phyloP scores from a whole-genome alignment of 2,113 vertebrate genomes.

The Pomatostomus ruficeps region DNA sequence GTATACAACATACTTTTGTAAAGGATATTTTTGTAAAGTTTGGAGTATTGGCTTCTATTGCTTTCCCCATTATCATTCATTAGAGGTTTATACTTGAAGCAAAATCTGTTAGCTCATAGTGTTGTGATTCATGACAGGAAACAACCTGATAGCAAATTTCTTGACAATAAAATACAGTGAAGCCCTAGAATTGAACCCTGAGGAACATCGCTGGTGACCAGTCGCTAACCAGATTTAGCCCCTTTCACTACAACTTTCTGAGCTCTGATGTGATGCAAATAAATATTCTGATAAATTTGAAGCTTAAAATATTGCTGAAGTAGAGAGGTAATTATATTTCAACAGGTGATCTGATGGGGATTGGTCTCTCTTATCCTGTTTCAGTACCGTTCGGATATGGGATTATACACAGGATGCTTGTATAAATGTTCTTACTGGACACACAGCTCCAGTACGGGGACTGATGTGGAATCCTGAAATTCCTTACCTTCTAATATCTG shows the following conservation, averaged over 20 bases:
- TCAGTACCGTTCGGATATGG: slow-evolving; percentile 94
- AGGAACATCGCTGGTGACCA: background rate
- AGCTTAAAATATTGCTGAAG: background rate
- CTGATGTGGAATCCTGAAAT: slow-evolving; percentile 97
- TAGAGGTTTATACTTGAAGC: background rate
- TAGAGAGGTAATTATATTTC: background rate
- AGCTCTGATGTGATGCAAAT: background rate
- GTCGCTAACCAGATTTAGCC: background rate
- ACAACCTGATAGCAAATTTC: background rate
- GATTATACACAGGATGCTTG: slow-evolving; percentile 97
- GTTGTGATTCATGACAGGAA: background rate
- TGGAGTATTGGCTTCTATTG: background rate
- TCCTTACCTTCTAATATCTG: slow-evolving; percentile 92
- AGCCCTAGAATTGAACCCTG: background rate
- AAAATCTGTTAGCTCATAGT: background rate
- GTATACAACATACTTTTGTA: background rate
- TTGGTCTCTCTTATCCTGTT: background rate
- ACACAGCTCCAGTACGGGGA: slow-evolving; percentile 90
- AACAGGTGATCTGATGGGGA: background rate
- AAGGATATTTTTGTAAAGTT: background rate
- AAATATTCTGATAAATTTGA: background rate
- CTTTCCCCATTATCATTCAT: background rate
- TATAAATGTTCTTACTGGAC: slow-evolving; percentile 89
- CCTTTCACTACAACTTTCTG: background rate
- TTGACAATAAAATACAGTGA: background rate